These are phyloP conservation scores for Hydrolagus affinis DNA, from an alignment of 2,113 vertebrate species.

Conservation along the genomic window DNA sequence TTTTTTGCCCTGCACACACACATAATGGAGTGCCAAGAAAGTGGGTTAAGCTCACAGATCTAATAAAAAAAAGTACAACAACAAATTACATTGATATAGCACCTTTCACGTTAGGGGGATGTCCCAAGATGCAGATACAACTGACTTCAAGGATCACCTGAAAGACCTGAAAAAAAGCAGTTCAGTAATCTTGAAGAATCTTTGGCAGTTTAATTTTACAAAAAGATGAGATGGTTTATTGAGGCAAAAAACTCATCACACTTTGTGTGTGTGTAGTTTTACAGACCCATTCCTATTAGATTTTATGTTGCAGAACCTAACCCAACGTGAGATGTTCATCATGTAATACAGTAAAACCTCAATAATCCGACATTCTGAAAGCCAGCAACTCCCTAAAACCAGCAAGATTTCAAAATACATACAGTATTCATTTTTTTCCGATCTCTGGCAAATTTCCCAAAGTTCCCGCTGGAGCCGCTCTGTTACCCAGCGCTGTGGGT, in stretches of 20 bases:
- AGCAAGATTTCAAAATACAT: too few relatives aligned
- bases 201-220: background rate
- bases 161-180: too few relatives aligned
- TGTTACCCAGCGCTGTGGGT: too few relatives aligned
- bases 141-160: background rate
- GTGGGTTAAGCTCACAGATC: background rate
- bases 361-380: too few relatives aligned
- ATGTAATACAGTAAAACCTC: background rate
- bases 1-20: too few relatives aligned
- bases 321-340: background rate
- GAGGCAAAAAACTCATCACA: too few relatives aligned
- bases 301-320: background rate
- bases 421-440: too few relatives aligned
- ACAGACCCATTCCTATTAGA: background rate
- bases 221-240: background rate
- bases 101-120: background rate
- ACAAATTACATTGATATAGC: background rate
- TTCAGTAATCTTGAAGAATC: too few relatives aligned
- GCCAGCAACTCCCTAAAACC: too few relatives aligned
- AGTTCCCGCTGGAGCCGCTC: too few relatives aligned
- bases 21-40: too few relatives aligned
- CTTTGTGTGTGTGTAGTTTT: background rate
- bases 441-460: too few relatives aligned
- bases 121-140: background rate
- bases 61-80: background rate